Evolutionary conservation across 2,113 vertebrate species (phyloP).

Genomic region (Lepisosteus osseus): DNA sequence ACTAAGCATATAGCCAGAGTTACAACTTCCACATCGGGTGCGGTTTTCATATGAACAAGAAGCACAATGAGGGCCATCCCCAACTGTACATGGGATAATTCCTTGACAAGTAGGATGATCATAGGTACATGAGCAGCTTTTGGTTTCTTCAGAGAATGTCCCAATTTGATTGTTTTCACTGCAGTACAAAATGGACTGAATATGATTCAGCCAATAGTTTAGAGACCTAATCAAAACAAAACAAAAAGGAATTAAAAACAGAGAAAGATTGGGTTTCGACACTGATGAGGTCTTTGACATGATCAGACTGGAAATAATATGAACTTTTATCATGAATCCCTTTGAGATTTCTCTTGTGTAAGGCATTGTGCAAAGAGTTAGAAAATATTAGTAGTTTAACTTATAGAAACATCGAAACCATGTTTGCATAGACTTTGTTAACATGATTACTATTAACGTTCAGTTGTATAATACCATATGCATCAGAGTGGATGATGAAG

Average conservation of each 20-base stretch:
- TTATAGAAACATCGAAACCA: too few species aligned
- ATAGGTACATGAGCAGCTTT: constrained; percentile 68
- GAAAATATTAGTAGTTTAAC: too few species aligned
- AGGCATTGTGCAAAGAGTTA: too few species aligned
- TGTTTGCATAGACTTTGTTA: too few species aligned
- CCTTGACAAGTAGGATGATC: constrained; percentile 67
- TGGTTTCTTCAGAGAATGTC: constrained; percentile 66
- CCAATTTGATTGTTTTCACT: constrained; percentile 73
- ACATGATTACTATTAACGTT: too few species aligned
- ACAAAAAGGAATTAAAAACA: constrained; percentile 26
- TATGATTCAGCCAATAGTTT: constrained; percentile 70
- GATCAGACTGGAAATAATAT: too few species aligned
- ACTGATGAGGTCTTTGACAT: too few species aligned
- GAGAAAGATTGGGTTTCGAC: neutral
- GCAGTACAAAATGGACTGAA: constrained; percentile 78
- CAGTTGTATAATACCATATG: too few species aligned
- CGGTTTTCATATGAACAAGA: constrained; percentile 73
- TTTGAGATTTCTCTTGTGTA: too few species aligned
- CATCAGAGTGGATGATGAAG: too few species aligned
- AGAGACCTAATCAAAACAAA: constrained; percentile 47
- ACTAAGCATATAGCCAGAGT: constrained; percentile 69
- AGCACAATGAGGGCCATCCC: constrained; percentile 62
- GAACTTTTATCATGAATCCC: too few species aligned
- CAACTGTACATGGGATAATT: constrained; percentile 64
- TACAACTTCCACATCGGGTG: constrained; percentile 69